Base-by-base conservation (phyloP, 2,888 invertebrate genomes). In the Lasioglossum zephyrum region DNA sequence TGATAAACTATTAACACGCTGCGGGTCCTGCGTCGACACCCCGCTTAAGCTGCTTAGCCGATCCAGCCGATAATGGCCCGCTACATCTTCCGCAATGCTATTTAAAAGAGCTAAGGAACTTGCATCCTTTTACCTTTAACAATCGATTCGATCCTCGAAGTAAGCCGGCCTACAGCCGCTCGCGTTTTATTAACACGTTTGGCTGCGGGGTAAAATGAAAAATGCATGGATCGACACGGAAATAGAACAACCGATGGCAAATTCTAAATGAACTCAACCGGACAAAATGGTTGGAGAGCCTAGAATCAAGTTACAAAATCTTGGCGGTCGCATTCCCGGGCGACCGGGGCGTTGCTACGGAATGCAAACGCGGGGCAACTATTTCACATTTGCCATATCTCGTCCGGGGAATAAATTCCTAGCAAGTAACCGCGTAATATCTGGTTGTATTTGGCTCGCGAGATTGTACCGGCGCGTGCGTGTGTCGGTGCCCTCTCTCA, bases 401-500 rank as follows among this genome's bases (percentile, higher is more conserved):
- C 11, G 57, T 39, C 18, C 66, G 8, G 26, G 57, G 82, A 69
- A 74, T 70, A 79, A 83, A 76, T 83, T 79, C 73, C 75, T 39
- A 16, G 72, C 72, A 74, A 83, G 78, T 82, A 79, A 82, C 73
- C 76, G 39, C 57, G 74, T 63, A 53, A 79, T 79, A 76, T 79
- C 49, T 5, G 70, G 69, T 79, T 76, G 81, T 84, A 84, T 72
- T 73, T 76, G 63, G 63, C 47, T 47, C 60, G 44, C 73, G 60
- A 63, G 76, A 39, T 36, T 60, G 73, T 57, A 74, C 69, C 47
- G 49, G 66, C 39, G 41, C 86, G 70, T 49, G 83, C 70, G 41
- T 39, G 60, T 66, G 81, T 73, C 57, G 66, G 77, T 79, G 73
- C 72, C 81, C 81, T 87, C 83, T 83, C 77, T 86, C 90, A 85